Evolutionary conservation across 1,140 invertebrate species (phyloP).

Genomic region (Planococcus citri): DNA sequence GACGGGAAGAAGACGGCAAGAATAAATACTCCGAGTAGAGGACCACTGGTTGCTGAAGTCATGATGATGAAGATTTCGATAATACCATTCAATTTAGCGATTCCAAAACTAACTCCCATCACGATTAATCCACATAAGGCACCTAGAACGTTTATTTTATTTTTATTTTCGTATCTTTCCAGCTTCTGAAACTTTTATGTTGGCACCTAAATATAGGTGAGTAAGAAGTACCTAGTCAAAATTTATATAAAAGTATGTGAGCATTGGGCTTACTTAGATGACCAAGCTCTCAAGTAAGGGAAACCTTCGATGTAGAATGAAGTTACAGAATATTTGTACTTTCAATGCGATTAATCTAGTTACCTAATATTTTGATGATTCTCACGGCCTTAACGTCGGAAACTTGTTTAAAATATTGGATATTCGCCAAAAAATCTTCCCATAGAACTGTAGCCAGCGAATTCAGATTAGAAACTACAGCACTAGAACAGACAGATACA

Average conservation of each 20-base stretch:
- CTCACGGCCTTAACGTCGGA: conserved; percentile 55
- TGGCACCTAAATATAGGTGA: too few relatives aligned
- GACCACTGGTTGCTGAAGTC: conserved; percentile 59
- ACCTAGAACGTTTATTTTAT: conserved; percentile 31
- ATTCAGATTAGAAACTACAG: conserved; percentile 72
- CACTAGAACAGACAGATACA: conserved; percentile 38
- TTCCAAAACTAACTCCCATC: conserved; percentile 56
- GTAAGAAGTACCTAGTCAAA: too few relatives aligned
- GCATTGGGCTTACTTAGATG: too few relatives aligned
- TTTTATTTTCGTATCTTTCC: too few relatives aligned
- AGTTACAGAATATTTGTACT: too few relatives aligned
- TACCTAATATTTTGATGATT: conserved; percentile 53
- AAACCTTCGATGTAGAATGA: too few relatives aligned
- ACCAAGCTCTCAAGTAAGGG: too few relatives aligned
- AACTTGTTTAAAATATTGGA: conserved; percentile 51
- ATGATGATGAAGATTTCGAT: conserved; percentile 63
- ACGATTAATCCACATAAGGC: conserved; percentile 53
- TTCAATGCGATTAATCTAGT: too few relatives aligned
- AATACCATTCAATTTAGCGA: conserved; percentile 54
- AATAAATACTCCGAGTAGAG: conserved; percentile 53
- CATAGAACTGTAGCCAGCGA: conserved; percentile 75
- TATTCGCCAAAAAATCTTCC: conserved; percentile 68
- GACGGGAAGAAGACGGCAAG: conserved; percentile 57
- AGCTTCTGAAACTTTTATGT: too few relatives aligned
- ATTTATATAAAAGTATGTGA: too few relatives aligned